Base-by-base conservation (phyloP, 2,113 vertebrate genomes). In the Leucosticte australis region DNA sequence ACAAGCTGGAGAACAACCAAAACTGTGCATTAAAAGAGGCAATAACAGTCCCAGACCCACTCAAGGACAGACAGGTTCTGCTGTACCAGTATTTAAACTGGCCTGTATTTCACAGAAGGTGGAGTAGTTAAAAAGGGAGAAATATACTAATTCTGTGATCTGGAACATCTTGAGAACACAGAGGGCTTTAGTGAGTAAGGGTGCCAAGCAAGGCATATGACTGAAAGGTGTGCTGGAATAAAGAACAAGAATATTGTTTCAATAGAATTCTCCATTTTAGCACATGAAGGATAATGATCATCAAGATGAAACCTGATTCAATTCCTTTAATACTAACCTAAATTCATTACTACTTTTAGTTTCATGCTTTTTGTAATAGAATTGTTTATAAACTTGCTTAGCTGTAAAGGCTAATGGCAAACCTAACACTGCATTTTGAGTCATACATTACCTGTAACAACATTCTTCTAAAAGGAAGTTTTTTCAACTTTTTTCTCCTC, bases 121-220 rank as follows among this genome's bases (percentile, higher is more conserved):
- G 0, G 1, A 23, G 14, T 20, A 52, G 26, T 52, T 77, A 37
- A 14, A 17, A 71, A 49, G 28, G 24, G 13, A 68, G 19, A 28
- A 55, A 79, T 11, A 33, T 5, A 47, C 2, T 33, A 52, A 20
- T 69, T 70, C 63, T 80, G 13, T 63, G n/a, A 16, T 47, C 23
- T 68, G 1, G 0, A 3, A 6, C 0, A 1, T 37, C n/a, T 24
- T 63, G 49, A 73, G 14, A 67, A 37, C 24, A 56, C 35, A 39
- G 53, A 60, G 7, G 10, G 15, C 20, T 60, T 62, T 20, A 50
- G 9, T 19, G 42, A 37, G 8, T 41, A 41, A 37, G 27, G 21
- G 1, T 81, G 33, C 63, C 35, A 53, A 41, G n/a, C 1, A 0
- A 50, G 13, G 52, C 35, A 85, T 11, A 13, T 52, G 11, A 41